A percentile compares a stretch with the other conserved stretches of the same genome.
phyloP scores from a whole-genome alignment of 2,888 invertebrate species.

The Acanthococcus lagerstroemiae region DNA sequence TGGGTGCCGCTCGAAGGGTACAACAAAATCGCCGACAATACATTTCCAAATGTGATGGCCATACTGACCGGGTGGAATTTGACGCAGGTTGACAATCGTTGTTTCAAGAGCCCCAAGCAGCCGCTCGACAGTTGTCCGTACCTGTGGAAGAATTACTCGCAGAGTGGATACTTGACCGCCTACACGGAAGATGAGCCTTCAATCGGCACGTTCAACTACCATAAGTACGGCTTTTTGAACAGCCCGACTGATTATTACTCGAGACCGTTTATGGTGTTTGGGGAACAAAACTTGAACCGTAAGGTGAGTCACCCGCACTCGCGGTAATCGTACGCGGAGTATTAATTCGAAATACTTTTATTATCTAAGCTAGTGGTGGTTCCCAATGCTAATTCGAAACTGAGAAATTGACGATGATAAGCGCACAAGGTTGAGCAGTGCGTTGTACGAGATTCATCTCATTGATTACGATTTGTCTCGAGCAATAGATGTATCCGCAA shows the following conservation, averaged over 20 bases:
- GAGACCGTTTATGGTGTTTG: conserved; percentile 59
- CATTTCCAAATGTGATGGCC: conserved; percentile 81
- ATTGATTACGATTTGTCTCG: too few species aligned
- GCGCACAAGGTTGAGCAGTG: too few species aligned
- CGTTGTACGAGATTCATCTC: too few species aligned
- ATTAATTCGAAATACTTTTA: too few species aligned
- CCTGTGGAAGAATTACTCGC: conserved; percentile 62
- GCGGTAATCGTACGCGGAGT: too few species aligned
- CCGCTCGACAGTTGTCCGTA: conserved; percentile 58
- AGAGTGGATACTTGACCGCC: conserved; percentile 57
- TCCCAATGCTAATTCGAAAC: too few species aligned
- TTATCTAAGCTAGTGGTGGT: too few species aligned
- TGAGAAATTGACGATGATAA: too few species aligned
- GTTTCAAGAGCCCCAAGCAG: conserved; percentile 34
- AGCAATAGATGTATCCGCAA: too few species aligned
- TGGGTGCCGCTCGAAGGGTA: conserved; percentile 68
- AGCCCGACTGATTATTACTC: conserved; percentile 75
- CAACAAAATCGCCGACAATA: conserved; percentile 74
- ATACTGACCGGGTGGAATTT: conserved; percentile 57
- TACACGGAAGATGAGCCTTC: conserved; percentile 66
- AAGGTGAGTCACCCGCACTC: conserved; percentile 1
- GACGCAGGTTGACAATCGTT: conserved; percentile 34
- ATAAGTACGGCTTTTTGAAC: conserved; percentile 59
- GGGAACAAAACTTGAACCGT: conserved; percentile 48
- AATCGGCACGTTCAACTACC: conserved; percentile 65